Evolutionary conservation across 2,113 vertebrate species (phyloP).

Genomic region (Conger conger): DNA sequence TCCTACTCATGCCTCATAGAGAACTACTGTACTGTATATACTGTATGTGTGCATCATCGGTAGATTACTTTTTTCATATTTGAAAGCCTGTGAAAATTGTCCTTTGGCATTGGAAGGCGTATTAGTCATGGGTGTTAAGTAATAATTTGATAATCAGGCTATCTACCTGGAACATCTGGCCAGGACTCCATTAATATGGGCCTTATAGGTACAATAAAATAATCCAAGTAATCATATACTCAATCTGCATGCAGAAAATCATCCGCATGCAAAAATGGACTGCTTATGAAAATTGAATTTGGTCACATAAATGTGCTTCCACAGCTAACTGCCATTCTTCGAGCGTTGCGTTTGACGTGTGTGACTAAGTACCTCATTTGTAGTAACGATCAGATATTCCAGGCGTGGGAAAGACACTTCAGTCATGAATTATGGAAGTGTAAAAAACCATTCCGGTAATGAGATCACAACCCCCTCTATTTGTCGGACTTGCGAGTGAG

Average conservation of each 20-base stretch:
- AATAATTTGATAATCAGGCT: too few relatives aligned
- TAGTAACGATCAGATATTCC: neutral
- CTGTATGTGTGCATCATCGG: too few relatives aligned
- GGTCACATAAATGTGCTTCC: neutral
- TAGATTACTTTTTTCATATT: too few relatives aligned
- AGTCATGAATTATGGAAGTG: conserved; percentile 5
- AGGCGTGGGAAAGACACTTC: neutral
- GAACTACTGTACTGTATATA: too few relatives aligned
- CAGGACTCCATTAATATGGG: neutral
- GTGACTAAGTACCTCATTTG: conserved; percentile 9
- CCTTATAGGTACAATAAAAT: neutral
- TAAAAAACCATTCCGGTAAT: neutral
- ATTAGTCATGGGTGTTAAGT: too few relatives aligned
- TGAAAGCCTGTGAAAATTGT: too few relatives aligned
- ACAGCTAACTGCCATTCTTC: neutral
- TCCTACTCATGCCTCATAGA: too few relatives aligned
- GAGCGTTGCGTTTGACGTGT: neutral
- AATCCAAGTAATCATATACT: neutral
- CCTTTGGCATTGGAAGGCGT: too few relatives aligned
- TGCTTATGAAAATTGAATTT: neutral
- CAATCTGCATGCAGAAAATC: neutral
- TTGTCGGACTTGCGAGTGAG: neutral
- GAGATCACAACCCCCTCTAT: conserved; percentile 4
- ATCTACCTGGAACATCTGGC: neutral
- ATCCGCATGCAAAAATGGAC: neutral